Evolutionary conservation across 2,797 vertebrate species (phyloP).

Genomic region (Nyctibius grandis): DNA sequence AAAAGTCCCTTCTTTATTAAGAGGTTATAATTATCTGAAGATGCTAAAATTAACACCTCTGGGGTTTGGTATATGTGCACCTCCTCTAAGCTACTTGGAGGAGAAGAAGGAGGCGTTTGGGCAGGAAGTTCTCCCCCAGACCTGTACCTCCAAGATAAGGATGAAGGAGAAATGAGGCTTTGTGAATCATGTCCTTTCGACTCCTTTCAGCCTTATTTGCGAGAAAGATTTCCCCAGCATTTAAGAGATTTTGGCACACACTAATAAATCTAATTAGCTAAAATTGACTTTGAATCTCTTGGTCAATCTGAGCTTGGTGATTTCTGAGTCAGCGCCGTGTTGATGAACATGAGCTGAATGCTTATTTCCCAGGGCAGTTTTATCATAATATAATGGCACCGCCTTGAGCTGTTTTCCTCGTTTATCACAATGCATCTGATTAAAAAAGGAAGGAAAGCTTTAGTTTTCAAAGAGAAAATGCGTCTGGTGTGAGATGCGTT

Average conservation of each 20-base stretch:
- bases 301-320: neutral
- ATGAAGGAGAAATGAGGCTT: neutral
- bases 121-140: neutral
- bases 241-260: neutral
- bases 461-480: neutral
- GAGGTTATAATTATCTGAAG: neutral
- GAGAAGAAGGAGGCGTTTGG: neutral
- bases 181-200: neutral
- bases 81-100: neutral
- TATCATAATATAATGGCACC: neutral
- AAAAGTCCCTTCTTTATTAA: neutral
- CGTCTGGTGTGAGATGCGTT: no score
- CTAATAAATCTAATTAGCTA: neutral
- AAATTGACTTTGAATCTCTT: neutral
- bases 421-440: neutral
- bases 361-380: neutral
- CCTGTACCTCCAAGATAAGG: neutral
- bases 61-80: fast-evolving
- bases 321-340: neutral
- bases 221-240: neutral
- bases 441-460: neutral
- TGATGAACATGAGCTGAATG: neutral
- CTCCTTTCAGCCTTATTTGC: neutral
- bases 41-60: neutral
- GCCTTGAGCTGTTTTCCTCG: neutral